Base-by-base conservation (phyloP, 2,888 invertebrate species). In the Melanostoma scalare region DNA sequence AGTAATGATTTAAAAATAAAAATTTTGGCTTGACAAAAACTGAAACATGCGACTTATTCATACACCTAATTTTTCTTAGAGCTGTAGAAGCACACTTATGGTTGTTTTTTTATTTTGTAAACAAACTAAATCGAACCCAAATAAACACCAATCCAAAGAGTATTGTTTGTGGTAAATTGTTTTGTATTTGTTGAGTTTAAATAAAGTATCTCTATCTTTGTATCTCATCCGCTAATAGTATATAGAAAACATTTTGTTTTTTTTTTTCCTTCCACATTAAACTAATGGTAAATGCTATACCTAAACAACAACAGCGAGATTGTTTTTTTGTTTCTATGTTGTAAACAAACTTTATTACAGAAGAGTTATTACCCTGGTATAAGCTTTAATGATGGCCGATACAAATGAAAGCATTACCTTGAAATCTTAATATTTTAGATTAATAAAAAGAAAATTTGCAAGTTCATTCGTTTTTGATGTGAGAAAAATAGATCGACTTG, bases 61-160 rank as follows among this genome's bases (percentile, higher is more conserved):
- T 31, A 20, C 6, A 31, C 20, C n/a, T 38, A 46, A 20, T 46
- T 20, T 36, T 30, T 46, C 42, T 31, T 2, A n/a, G n/a, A 58
- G 6, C 20, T 20, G 38, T 44, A 58, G 38, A 30, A 40, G n/a
- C 53, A 20, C 38, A 55, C 48, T 67, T 33, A n/a, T 44, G 30
- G 10, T 38, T 52, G 20, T 65, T 8, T 6, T 36, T 63, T 65
- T 60, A 46, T 60, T 75, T 52, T 75, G 63, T 81, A 76, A 81
- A 81, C 72, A 81, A 81, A 61, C 53, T 53, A 46, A 61, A 44
- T 67, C 65, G 36, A 71, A 40, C 63, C 69, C 52, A 75, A 80
- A 80, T 75, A 80, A 81, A 61, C 46, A 50, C 35, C 48, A 44
- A 40, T 3, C 6, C 10, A 31, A 44, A 67, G 60, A 42, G 30